Conservation (phyloP, 1,140 invertebrate species). For the Drosophila biarmipes region DNA sequence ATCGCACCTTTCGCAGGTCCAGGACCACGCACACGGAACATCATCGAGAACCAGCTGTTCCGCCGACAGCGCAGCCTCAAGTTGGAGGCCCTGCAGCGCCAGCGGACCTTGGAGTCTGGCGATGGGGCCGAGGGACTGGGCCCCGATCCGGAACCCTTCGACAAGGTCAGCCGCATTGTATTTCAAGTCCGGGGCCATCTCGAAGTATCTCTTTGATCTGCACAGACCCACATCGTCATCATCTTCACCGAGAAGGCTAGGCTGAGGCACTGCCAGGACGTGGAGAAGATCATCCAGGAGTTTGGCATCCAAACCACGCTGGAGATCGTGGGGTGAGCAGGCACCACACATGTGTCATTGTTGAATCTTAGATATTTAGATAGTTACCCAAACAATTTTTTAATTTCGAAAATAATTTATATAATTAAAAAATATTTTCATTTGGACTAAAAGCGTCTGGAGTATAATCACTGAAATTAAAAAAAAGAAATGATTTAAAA, state of each 20-base stretch:
- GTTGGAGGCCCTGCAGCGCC: slow-evolving; percentile 68
- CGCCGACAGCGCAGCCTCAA: slow-evolving; percentile 75
- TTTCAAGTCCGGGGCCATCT: not conserved
- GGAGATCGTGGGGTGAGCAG: slow-evolving; percentile 84
- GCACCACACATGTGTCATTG: not conserved
- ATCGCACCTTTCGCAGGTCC: slow-evolving; percentile 7
- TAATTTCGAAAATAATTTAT: too few species aligned
- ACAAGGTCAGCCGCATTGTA: slow-evolving; percentile 56
- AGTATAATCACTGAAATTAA: too few species aligned
- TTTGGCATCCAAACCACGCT: slow-evolving; percentile 78
- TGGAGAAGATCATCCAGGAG: slow-evolving; percentile 82
- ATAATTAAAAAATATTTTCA: too few species aligned
- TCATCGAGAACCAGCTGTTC: slow-evolving; percentile 81
- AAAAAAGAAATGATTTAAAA: not conserved
- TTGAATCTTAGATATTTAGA: too few species aligned
- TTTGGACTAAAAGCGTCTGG: too few species aligned
- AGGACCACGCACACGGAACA: slow-evolving; percentile 77
- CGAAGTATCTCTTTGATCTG: not conserved
- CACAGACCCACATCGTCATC: slow-evolving; percentile 80
- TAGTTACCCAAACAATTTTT: too few species aligned
- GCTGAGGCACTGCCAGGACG: slow-evolving; percentile 75
- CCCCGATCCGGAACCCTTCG: slow-evolving; percentile 39
- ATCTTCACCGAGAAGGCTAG: slow-evolving; percentile 80
- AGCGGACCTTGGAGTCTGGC: slow-evolving; percentile 61
- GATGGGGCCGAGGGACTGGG: slow-evolving; percentile 42